Percentiles rank a stretch among this genome's conserved stretches.
Evolutionary conservation across 1,140 invertebrate species (phyloP).

Genomic region (Drosophila lowei): DNA sequence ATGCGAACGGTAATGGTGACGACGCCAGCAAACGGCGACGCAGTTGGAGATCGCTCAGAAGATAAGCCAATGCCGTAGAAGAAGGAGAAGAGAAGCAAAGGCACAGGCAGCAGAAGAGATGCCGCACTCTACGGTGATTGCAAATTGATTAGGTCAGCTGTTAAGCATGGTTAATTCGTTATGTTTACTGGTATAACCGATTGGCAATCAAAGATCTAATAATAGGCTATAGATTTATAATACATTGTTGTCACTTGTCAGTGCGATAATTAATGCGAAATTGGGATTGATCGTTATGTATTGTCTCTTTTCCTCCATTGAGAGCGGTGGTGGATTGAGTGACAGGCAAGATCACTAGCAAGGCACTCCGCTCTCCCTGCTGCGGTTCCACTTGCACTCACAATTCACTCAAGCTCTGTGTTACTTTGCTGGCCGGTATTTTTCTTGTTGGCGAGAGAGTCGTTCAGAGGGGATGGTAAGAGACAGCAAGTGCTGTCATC

Average conservation of each 20-base stretch:
- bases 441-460: too few species aligned
- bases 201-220: too few species aligned
- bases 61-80: slow-evolving; percentile 16
- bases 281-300: slow-evolving; percentile 25
- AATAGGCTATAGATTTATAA: too few species aligned
- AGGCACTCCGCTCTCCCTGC: slow-evolving; percentile 11
- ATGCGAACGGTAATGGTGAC: slow-evolving; percentile 49
- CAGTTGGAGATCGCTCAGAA: slow-evolving; percentile 11
- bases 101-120: slow-evolving; percentile 7
- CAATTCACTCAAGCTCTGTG: too few species aligned
- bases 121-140: too few species aligned
- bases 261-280: slow-evolving; percentile 32
- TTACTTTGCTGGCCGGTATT: too few species aligned
- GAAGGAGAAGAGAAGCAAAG: slow-evolving; percentile 17
- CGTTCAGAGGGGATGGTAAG: too few species aligned
- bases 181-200: slow-evolving; percentile 19
- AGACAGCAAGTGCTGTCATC: too few species aligned
- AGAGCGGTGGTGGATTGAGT: slow-evolving; percentile 12
- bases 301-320: too few species aligned
- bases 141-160: slow-evolving; percentile 2
- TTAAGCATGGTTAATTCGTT: not conserved
- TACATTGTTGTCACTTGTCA: slow-evolving; percentile 42
- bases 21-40: slow-evolving; percentile 1
- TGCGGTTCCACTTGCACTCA: not conserved
- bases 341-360: slow-evolving; percentile 43